These are phyloP conservation scores for Toxostoma redivivum DNA, from an alignment of 2,113 vertebrate species.

Conservation along the genomic window DNA sequence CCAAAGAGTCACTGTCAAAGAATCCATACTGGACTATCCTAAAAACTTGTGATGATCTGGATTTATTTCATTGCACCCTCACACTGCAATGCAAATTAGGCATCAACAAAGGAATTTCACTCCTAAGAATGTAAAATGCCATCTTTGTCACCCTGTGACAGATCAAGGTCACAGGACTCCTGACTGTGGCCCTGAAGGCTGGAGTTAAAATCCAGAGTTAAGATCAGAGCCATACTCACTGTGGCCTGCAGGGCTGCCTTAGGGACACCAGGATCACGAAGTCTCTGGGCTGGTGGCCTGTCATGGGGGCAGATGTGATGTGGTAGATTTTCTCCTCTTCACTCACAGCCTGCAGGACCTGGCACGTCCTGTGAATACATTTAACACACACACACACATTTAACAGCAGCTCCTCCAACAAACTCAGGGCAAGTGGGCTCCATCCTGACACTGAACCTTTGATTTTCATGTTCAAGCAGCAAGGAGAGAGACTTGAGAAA, in stretches of 20 bases:
- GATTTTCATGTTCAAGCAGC: background rate
- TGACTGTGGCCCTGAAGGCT: background rate
- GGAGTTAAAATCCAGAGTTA: too few species aligned
- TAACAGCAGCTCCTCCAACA: background rate
- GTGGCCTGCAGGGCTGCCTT: slow-evolving; percentile 55
- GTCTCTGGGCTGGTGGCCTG: slow-evolving; percentile 61
- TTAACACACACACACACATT: background rate
- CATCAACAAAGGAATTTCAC: background rate
- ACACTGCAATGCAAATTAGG: accelerated
- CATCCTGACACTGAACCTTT: background rate
- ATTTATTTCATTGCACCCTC: background rate
- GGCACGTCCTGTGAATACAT: slow-evolving; percentile 65
- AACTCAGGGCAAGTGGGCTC: background rate
- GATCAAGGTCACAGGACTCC: background rate
- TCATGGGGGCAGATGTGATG: slow-evolving; percentile 46
- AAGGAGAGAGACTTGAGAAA: background rate
- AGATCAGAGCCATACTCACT: slow-evolving; percentile 51
- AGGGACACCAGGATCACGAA: slow-evolving; percentile 73
- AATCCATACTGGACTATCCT: background rate
- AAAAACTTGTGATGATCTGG: background rate
- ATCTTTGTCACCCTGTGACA: accelerated
- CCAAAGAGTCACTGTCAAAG: background rate
- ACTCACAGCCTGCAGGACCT: slow-evolving; percentile 57
- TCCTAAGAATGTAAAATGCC: background rate
- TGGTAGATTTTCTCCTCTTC: slow-evolving; percentile 76